These are phyloP conservation scores for Erynnis tages DNA, from an alignment of 2,888 invertebrate genomes.

Conservation along the genomic window DNA sequence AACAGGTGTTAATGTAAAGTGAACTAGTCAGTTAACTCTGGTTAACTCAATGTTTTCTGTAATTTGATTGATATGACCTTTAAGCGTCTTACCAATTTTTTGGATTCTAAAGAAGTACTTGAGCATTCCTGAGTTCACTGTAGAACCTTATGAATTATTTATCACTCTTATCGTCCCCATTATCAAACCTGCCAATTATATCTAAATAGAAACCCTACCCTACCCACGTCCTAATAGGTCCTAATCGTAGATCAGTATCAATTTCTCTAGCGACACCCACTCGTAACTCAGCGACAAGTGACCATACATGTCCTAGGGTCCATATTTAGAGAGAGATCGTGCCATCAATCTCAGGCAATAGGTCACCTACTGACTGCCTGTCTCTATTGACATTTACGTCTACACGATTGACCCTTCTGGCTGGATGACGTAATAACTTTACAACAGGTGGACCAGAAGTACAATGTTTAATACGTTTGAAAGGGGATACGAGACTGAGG, in stretches of 20 bases:
- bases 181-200: neutral
- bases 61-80: too few species aligned
- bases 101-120: too few species aligned
- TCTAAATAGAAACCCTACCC: slow-evolving; percentile 3
- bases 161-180: neutral
- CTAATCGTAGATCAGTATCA: slow-evolving; percentile 4
- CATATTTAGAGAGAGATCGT: slow-evolving; percentile 26
- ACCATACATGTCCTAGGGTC: slow-evolving; percentile 13
- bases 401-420: neutral
- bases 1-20: too few species aligned
- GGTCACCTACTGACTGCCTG: slow-evolving; percentile 25
- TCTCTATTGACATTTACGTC: slow-evolving; percentile 9
- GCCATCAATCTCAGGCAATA: slow-evolving; percentile 15
- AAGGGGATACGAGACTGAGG: too few species aligned
- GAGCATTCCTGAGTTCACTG: too few species aligned
- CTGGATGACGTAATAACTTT: neutral
- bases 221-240: too few species aligned
- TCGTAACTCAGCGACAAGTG: slow-evolving; percentile 1
- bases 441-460: neutral
- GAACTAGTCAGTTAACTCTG: too few species aligned
- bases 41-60: too few species aligned
- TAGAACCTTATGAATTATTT: too few species aligned
- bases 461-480: too few species aligned
- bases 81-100: too few species aligned
- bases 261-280: slow-evolving; percentile 2